Evolutionary conservation across 2,888 invertebrate genomes (phyloP).

Genomic region (Junonia oenone): DNA sequence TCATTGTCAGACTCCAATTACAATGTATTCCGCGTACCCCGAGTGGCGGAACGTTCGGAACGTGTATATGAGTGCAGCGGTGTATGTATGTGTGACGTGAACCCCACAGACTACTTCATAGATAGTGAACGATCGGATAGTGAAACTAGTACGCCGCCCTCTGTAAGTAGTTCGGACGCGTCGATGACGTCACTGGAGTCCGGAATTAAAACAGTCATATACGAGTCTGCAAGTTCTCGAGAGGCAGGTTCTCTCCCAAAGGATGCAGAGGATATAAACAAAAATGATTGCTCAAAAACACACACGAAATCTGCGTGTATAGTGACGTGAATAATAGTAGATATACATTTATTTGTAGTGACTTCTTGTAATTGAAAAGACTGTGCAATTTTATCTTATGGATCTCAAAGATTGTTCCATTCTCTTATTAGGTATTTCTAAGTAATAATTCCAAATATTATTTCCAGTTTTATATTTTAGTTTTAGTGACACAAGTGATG

Average conservation of each 20-base stretch:
- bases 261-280: slow-evolving; percentile 4
- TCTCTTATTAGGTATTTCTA: neutral
- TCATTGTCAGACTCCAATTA: too few relatives aligned
- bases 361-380: neutral
- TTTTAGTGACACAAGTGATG: neutral
- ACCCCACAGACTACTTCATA: neutral
- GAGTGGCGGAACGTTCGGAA: too few relatives aligned
- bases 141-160: neutral
- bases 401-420: slow-evolving; percentile 5
- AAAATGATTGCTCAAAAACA: slow-evolving; percentile 10
- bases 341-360: neutral
- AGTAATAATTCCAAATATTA: neutral
- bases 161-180: slow-evolving; percentile 23
- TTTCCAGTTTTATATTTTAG: neutral
- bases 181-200: slow-evolving; percentile 34
- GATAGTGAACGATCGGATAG: slow-evolving; percentile 7
- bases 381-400: neutral
- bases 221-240: slow-evolving; percentile 31
- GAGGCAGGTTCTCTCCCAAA: slow-evolving; percentile 9
- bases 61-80: neutral
- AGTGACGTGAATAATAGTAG: slow-evolving; percentile 20
- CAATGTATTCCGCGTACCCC: neutral
- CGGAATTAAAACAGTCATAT: slow-evolving; percentile 38
- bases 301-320: slow-evolving; percentile 24
- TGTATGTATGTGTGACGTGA: neutral